Percentiles rank a stretch among this genome's conserved stretches.
Evolutionary conservation across 1,140 invertebrate genomes (phyloP).

Genomic region (Drosophila nebulosa): DNA sequence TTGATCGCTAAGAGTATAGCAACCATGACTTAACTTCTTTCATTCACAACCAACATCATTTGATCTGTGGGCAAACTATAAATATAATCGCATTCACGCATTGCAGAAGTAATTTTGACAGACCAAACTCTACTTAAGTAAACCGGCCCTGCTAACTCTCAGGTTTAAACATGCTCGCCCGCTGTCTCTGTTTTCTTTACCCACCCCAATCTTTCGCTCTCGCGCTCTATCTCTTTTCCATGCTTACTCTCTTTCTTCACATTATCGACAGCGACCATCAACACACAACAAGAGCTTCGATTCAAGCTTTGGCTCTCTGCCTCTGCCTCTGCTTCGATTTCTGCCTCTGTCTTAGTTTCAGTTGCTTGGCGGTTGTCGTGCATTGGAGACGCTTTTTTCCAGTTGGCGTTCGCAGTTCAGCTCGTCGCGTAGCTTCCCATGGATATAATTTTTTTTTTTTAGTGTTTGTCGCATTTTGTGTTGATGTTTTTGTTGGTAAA

Average conservation of each 20-base stretch:
- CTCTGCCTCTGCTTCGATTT: neutral
- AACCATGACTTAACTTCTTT: no score
- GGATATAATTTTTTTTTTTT: neutral
- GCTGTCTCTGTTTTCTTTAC: no score
- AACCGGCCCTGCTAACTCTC: neutral
- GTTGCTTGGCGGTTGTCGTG: constrained; percentile 61
- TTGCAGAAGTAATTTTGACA: no score
- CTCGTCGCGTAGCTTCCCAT: neutral
- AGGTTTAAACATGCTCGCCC: neutral
- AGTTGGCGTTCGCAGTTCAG: neutral
- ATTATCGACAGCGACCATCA: constrained; percentile 32
- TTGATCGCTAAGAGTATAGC: no score
- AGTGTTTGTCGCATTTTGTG: constrained; percentile 26
- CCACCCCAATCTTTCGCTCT: neutral
- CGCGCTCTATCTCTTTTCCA: neutral
- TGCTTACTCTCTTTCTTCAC: neutral
- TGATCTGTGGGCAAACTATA: no score
- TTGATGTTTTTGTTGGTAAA: neutral
- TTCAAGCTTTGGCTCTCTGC: neutral
- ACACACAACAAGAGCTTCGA: constrained; percentile 6
- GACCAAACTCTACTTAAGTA: no score
- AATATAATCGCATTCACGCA: no score
- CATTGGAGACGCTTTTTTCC: constrained; percentile 32
- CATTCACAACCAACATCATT: no score
- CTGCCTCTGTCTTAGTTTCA: constrained; percentile 9